These are phyloP conservation scores for Phrixothrix hirtus DNA, from an alignment of 2,888 invertebrate species.

Conservation along the genomic window DNA sequence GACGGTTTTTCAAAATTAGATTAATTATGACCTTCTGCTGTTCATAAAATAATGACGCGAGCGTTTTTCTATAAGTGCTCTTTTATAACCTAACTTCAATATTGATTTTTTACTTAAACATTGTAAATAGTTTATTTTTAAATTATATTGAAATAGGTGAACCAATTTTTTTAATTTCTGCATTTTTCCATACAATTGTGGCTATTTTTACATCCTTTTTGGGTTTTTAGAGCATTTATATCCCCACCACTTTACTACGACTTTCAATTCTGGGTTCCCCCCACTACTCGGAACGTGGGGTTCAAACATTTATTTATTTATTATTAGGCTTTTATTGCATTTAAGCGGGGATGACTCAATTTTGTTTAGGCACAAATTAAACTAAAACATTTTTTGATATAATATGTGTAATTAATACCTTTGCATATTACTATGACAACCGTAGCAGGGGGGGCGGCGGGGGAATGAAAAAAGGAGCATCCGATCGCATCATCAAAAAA, in stretches of 20 bases:
- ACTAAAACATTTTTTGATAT: too few relatives aligned
- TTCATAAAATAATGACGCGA: slow-evolving; percentile 12
- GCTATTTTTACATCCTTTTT: slow-evolving; percentile 45
- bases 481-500: slow-evolving; percentile 47
- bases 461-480: slow-evolving; percentile 46
- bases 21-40: slow-evolving; percentile 11
- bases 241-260: slow-evolving; percentile 42
- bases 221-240: slow-evolving; percentile 44
- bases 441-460: slow-evolving; percentile 30
- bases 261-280: slow-evolving; percentile 43
- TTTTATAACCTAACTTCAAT: slow-evolving; percentile 55
- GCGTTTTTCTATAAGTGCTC: slow-evolving; percentile 29
- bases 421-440: too few relatives aligned
- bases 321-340: too few relatives aligned
- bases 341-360: too few relatives aligned
- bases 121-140: too few relatives aligned
- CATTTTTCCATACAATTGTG: slow-evolving; percentile 26
- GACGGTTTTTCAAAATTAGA: slow-evolving; percentile 39
- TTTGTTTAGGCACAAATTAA: too few relatives aligned
- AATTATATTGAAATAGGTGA: not conserved
- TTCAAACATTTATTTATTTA: slow-evolving; percentile 8
- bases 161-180: slow-evolving; percentile 2
- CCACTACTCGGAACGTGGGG: slow-evolving; percentile 32
- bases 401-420: too few relatives aligned
- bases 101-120: slow-evolving; percentile 55